Conservation (phyloP, 2,888 invertebrate species). For the Plagiodera versicolora region DNA sequence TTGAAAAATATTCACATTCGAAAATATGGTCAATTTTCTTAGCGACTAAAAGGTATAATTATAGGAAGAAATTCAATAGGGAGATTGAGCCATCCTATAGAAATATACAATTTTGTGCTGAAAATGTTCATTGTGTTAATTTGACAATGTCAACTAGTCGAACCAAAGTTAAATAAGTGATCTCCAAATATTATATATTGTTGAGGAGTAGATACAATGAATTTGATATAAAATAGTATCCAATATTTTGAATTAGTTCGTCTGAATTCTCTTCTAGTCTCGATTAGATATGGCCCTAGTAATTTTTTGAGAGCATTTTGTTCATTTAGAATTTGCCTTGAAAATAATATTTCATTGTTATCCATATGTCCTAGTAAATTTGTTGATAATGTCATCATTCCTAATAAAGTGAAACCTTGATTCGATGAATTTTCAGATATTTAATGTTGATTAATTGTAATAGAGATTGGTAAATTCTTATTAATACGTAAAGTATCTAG, state of each 20-base stretch:
- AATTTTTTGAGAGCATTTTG: too few relatives aligned
- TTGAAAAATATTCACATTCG: too few relatives aligned
- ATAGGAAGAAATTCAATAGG: too few relatives aligned
- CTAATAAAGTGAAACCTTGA: slow-evolving; percentile 17
- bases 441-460: slow-evolving; percentile 41
- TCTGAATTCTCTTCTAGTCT: neutral
- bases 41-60: too few relatives aligned
- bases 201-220: slow-evolving; percentile 15
- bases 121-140: slow-evolving; percentile 21
- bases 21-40: too few relatives aligned
- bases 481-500: slow-evolving; percentile 31
- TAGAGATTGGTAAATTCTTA: slow-evolving; percentile 37
- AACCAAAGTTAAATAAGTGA: slow-evolving; percentile 39
- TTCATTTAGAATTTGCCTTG: too few relatives aligned
- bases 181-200: slow-evolving; percentile 36
- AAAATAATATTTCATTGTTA: too few relatives aligned
- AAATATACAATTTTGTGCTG: neutral
- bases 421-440: slow-evolving; percentile 27
- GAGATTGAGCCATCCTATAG: neutral
- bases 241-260: neutral
- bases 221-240: too few relatives aligned
- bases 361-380: too few relatives aligned
- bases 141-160: slow-evolving; percentile 26
- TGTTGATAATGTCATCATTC: slow-evolving; percentile 12
- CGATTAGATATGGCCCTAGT: too few relatives aligned